phyloP scores from a whole-genome alignment of 1,140 invertebrate genomes.

The Macrostomum lignano region DNA sequence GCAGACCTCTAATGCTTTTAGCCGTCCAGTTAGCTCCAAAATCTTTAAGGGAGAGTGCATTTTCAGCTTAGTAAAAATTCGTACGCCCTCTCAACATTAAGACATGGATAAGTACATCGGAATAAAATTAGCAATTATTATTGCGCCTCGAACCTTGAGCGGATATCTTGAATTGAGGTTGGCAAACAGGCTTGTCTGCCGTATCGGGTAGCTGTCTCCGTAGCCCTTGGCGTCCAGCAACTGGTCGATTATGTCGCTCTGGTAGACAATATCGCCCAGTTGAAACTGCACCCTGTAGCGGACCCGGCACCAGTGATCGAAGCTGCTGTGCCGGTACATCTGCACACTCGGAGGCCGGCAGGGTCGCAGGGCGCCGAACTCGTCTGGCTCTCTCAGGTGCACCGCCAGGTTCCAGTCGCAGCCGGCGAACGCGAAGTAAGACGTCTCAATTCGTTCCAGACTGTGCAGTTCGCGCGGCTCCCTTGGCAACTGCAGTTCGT shows the following conservation, averaged over 20 bases:
- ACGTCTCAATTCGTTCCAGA: conserved; percentile 32
- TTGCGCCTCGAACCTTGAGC: too few relatives aligned
- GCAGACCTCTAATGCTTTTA: too few relatives aligned
- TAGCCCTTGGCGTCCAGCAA: conserved; percentile 43
- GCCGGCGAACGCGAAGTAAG: conserved; percentile 43
- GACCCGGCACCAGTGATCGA: conserved; percentile 48
- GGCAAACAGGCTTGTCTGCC: neutral
- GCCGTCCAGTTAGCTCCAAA: too few relatives aligned
- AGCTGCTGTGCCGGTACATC: conserved; percentile 45
- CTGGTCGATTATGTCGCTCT: conserved; percentile 47
- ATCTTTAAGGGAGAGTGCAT: too few relatives aligned
- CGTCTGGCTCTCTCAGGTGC: conserved; percentile 33
- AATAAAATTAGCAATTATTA: too few relatives aligned
- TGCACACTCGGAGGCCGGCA: conserved; percentile 34
- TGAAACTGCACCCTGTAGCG: conserved; percentile 40
- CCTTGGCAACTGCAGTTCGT: conserved; percentile 35
- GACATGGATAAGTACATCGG: too few relatives aligned
- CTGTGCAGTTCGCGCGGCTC: conserved; percentile 13
- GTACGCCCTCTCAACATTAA: too few relatives aligned
- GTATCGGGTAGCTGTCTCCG: conserved; percentile 25
- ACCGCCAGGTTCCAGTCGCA: conserved; percentile 56
- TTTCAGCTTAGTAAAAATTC: too few relatives aligned
- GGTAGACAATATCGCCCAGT: conserved; percentile 39
- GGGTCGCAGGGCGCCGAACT: conserved; percentile 24
- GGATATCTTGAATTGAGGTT: too few relatives aligned